Conservation (phyloP, 92 coral and sea anemone genomes). For the Diadumene lineata region DNA sequence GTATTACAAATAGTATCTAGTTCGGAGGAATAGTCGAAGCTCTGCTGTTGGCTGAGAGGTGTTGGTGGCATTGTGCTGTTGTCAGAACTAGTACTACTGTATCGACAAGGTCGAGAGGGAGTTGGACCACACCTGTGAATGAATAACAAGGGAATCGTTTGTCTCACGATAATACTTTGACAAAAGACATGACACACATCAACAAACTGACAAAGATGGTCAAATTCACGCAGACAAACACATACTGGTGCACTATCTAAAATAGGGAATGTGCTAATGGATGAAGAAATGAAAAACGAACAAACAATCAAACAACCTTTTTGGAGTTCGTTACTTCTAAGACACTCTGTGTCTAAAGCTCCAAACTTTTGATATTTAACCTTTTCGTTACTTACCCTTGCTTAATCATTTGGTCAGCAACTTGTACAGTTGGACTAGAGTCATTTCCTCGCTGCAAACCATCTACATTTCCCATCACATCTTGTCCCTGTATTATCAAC, state of each 20-base stretch:
- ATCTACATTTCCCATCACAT: constrained; percentile 47
- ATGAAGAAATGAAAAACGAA: no score
- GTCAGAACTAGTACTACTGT: constrained; percentile 67
- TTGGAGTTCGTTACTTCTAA: no score
- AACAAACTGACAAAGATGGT: no score
- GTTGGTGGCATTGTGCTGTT: constrained; percentile 62
- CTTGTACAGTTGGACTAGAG: constrained; percentile 35
- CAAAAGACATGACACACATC: no score
- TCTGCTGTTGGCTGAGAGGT: constrained; percentile 55
- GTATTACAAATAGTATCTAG: constrained; percentile 83
- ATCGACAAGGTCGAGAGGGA: constrained; percentile 73
- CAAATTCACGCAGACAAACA: no score
- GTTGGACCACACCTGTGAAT: constrained; percentile 35
- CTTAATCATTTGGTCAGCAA: constrained; percentile 41
- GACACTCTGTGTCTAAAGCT: no score
- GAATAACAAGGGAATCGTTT: no score
- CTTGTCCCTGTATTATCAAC: constrained; percentile 63
- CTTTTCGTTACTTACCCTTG: constrained; percentile 56
- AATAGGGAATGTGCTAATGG: no score
- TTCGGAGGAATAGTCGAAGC: constrained; percentile 80
- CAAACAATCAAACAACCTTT: no score
- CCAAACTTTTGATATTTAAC: no score
- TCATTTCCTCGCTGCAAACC: constrained; percentile 31
- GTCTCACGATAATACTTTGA: no score
- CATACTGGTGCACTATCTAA: no score